Evolutionary conservation across 2,113 vertebrate genomes (phyloP), one percentile per base, ranked within the genome.

Genomic region (Saguinus imperator): DNA sequence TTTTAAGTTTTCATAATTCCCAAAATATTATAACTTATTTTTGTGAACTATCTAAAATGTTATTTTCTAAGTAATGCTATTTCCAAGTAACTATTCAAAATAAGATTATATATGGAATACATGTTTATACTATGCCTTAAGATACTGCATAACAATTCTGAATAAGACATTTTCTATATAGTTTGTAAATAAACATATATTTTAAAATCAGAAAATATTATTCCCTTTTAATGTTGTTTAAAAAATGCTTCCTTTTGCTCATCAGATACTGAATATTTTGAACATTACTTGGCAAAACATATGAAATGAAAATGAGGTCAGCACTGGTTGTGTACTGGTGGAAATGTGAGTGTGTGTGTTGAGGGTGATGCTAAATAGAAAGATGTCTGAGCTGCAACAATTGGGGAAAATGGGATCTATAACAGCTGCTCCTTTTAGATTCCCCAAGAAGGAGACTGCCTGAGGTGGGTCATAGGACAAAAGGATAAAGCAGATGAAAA

Each of bases 391-490:
- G 97, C 37, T 97, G 98, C 98, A 98, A 99, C 99, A 99, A 98
- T 96, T 98, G 99, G 98, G 99, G 99, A 98, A 99, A 99, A 98
- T 96, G 98, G 98, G 98, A 98, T 99, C 98, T 98, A 97, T 98
- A 98, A 98, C 99, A 99, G 99, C 99, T 99, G 99, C 98, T 99
- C 99, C 99, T 98, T 98, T 99, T 98, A 99, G 99, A 99, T 98
- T 98, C 99, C 98, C 99, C 98, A 98, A 98, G 98, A 99, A 99
- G 98, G 98, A 98, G 98, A 98, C 97, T 98, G 99, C 99, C 99
- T 98, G 99, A 99, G 99, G 98, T 99, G 98, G 98, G 96, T 98
- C 98, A 98, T 40, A 89, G 98, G 99, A 99, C 99, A 99, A 99
- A 99, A 98, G 99, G 99, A 99, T 99, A 99, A 99, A 99, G 99